Conservation (phyloP, 1,140 invertebrate genomes). For the Arctopsyche grandis region DNA sequence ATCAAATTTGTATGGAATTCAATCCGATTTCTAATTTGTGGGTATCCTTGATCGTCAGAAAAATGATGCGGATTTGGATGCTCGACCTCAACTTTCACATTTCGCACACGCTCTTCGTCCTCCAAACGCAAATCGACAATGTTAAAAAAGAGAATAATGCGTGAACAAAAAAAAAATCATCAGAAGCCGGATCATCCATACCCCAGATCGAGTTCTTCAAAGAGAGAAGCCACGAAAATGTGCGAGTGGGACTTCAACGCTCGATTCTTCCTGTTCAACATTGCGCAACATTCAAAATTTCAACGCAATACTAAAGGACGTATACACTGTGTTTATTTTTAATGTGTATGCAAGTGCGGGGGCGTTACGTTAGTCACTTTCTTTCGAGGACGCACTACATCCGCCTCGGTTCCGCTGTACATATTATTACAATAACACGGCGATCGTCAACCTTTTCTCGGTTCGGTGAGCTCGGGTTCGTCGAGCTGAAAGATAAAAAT, state of each 20-base stretch:
- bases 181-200: no score
- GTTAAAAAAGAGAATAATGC: neutral
- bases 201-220: no score
- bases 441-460: neutral
- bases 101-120: neutral
- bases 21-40: neutral
- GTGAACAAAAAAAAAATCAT: neutral
- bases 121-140: neutral
- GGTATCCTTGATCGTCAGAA: neutral
- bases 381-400: conserved; percentile 53
- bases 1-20: neutral
- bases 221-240: no score
- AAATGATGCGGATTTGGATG: conserved; percentile 5
- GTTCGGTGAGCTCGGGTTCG: neutral
- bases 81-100: conserved; percentile 18
- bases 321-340: neutral
- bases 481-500: no score
- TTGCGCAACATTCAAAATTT: neutral
- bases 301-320: neutral
- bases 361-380: conserved; percentile 50
- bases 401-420: conserved; percentile 37
- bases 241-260: no score
- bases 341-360: neutral
- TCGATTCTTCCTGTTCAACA: neutral
- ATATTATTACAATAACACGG: conserved; percentile 7